Base-by-base conservation (phyloP, 2,797 vertebrate genomes). In the Saxicola maurus region DNA sequence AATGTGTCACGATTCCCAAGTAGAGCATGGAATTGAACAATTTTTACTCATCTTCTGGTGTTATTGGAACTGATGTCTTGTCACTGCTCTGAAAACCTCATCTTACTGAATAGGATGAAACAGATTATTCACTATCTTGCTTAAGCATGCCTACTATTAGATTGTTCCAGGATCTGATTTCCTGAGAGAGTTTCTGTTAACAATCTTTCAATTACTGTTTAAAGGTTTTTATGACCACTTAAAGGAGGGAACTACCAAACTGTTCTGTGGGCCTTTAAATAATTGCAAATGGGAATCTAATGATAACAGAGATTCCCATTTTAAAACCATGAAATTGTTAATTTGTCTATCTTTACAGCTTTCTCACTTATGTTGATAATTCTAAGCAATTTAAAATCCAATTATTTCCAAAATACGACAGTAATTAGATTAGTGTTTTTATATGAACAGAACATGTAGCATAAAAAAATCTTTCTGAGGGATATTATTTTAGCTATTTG, bases 271-370 rank as follows among this genome's bases (percentile, higher is more conserved):
- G 53, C 90, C 86, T 90, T 86, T 90, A 95, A 95, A 89, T 95
- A 87, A 91, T 82, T 85, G 83, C 75, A 89, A 92, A 90, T 91
- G 81, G 81, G 74, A 72, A 80, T 92, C 78, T 94, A 82, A 94
- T 5, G 82, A 93, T 95, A 94, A 79, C 62, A 79, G 79, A 89
- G 53, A 82, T 82, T 87, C 91, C 92, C 94, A 86, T 95, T 97
- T 97, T 96, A 95, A 97, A 96, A 81, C 91, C 95, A 95, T 96
- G 95, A 96, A 97, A 96, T 96, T 97, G 94, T 97, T 97, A 96
- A 97, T 97, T 97, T 97, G 92, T 96, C 96, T 96, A 94, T 97
- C 96, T 96, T 95, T 95, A 92, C 92, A 91, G 92, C 94, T 94
- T 92, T 94, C 94, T 96, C 96, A 81, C 95, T 97, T 96, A 96